Conservation (phyloP, 2,797 vertebrate genomes). For the Centropyge bicolor region DNA sequence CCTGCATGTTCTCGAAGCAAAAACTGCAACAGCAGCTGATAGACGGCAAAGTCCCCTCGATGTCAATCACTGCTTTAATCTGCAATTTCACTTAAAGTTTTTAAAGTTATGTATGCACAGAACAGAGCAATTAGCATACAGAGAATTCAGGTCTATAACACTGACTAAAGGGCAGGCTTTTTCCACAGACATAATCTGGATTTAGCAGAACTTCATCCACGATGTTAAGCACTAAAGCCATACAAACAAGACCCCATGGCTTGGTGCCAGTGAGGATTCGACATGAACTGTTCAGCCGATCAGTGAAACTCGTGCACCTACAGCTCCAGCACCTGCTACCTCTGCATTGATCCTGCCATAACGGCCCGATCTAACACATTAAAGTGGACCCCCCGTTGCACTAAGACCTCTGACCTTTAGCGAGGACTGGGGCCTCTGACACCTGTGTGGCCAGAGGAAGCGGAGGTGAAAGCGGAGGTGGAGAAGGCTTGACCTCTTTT, state of each 20-base stretch:
- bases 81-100: constrained; percentile 17
- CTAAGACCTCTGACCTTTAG: constrained; percentile 74
- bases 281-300: constrained; percentile 26
- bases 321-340: constrained; percentile 51
- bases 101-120: constrained; percentile 14
- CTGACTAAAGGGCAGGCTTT: constrained; percentile 35
- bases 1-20: constrained; percentile 2
- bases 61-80: constrained; percentile 25
- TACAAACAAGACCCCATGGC: constrained; percentile 20
- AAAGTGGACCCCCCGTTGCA: constrained; percentile 49
- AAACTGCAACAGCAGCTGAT: constrained; percentile 18
- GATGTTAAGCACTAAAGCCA: constrained; percentile 21
- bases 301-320: constrained; percentile 39
- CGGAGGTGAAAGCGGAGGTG: constrained; percentile 70
- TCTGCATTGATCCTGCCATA: constrained; percentile 43
- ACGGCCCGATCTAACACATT: constrained; percentile 38
- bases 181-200: constrained; percentile 18
- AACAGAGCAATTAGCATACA: constrained; percentile 26
- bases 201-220: constrained; percentile 37
- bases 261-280: constrained; percentile 19
- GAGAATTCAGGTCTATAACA: constrained; percentile 24
- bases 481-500: constrained; percentile 74
- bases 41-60: constrained; percentile 1
- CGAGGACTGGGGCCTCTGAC: constrained; percentile 68
- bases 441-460: constrained; percentile 78